phyloP scores from a whole-genome alignment of 92 coral and sea anemone species.

The Parazoanthus swiftii region DNA sequence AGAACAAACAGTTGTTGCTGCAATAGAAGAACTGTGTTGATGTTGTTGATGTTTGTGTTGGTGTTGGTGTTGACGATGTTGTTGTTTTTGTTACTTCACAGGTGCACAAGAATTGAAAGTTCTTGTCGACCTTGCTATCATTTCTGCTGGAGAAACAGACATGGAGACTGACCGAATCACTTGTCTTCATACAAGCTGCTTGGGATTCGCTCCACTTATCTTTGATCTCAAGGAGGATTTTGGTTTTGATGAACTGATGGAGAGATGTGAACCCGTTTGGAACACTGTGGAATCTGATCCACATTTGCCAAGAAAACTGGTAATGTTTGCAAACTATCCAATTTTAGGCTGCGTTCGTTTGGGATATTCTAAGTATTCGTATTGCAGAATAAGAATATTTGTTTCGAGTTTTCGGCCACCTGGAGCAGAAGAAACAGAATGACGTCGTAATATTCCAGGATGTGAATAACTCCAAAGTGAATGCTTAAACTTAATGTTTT shows the following conservation, averaged over 20 bases:
- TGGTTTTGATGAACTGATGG: conserved; percentile 73
- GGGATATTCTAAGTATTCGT: background rate
- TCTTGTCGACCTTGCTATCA: conserved; percentile 86
- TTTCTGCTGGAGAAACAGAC: conserved; percentile 86
- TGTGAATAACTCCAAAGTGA: no score
- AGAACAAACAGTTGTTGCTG: no score
- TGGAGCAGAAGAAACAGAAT: no score
- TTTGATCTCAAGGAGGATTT: conserved; percentile 53
- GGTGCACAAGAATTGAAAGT: conserved; percentile 81
- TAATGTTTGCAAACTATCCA: background rate
- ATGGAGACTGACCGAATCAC: conserved; percentile 72
- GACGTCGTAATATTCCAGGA: no score
- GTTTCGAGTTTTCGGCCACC: no score
- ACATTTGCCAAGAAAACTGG: conserved; percentile 65
- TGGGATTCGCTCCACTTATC: conserved; percentile 82
- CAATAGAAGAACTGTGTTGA: no score
- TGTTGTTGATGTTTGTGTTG: no score
- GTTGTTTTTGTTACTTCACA: background rate
- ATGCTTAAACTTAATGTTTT: no score
- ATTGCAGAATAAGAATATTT: background rate
- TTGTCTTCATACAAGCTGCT: conserved; percentile 72
- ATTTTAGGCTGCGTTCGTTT: no score
- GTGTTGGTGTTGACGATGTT: background rate
- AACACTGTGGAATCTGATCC: conserved; percentile 65
- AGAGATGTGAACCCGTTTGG: conserved; percentile 74